Conservation (phyloP, 2,113 vertebrate genomes). For the Pituophis catenifer region DNA sequence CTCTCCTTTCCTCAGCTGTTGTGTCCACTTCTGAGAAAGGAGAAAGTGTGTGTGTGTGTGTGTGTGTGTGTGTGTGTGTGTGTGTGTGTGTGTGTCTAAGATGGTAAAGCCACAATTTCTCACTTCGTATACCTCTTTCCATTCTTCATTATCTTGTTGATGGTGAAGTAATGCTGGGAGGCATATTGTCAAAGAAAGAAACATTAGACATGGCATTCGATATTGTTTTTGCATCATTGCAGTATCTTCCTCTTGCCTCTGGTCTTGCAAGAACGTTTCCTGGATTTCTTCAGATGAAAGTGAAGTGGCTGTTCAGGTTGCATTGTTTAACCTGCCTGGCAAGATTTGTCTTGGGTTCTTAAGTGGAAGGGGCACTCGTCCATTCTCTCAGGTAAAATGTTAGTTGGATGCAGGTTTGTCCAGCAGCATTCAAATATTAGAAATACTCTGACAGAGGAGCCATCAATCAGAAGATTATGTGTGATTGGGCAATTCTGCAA, state of each 20-base stretch:
- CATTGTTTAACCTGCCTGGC: neutral
- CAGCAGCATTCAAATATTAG: neutral
- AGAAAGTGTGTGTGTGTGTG: neutral
- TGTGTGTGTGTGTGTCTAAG: neutral
- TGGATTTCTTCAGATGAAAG: neutral
- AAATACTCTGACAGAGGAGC: neutral
- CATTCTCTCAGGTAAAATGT: neutral
- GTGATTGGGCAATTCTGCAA: neutral
- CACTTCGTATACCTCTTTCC: neutral
- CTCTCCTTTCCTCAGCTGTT: neutral
- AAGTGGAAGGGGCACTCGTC: neutral
- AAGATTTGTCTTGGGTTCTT: neutral
- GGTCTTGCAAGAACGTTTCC: neutral
- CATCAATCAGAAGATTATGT: neutral
- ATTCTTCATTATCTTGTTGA: constrained; percentile 20
- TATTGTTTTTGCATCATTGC: neutral
- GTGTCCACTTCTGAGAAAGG: neutral
- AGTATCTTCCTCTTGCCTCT: neutral
- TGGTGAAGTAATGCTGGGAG: constrained; percentile 6
- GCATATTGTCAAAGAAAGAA: neutral
- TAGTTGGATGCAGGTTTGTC: neutral
- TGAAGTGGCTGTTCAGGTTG: neutral
- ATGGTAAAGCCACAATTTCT: constrained; percentile 20
- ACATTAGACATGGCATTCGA: neutral
- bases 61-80: no score